Percentiles rank a stretch among this genome's conserved stretches.
These are phyloP conservation scores for Ptilodon capucinus DNA, from an alignment of 2,888 invertebrate species.

Conservation along the genomic window DNA sequence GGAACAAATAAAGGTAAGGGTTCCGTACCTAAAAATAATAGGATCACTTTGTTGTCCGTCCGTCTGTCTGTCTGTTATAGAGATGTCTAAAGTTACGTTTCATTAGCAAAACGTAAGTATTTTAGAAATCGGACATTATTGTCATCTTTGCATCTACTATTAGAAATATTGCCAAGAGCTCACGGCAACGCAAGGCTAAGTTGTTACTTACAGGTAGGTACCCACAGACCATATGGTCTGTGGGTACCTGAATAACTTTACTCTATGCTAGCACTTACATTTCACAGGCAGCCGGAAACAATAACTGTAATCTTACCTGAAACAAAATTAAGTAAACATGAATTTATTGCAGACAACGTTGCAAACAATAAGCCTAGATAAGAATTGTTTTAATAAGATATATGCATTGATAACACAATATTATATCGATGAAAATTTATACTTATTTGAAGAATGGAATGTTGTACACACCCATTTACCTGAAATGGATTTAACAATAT, in stretches of 20 bases:
- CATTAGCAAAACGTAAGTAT: too few relatives aligned
- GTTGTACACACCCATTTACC: neutral
- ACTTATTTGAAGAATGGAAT: neutral
- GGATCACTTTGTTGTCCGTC: too few relatives aligned
- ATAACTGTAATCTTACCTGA: slow-evolving; percentile 40
- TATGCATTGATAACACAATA: neutral
- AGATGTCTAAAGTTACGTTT: too few relatives aligned
- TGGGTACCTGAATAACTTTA: too few relatives aligned
- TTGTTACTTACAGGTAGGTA: too few relatives aligned
- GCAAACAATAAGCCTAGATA: slow-evolving; percentile 1
- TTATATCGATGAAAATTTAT: neutral
- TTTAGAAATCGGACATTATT: too few relatives aligned
- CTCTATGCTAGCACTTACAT: neutral
- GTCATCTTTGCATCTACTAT: neutral
- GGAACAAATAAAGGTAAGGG: too few relatives aligned
- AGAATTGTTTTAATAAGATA: neutral
- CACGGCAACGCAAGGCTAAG: neutral
- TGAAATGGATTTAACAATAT: neutral
- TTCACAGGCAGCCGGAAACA: slow-evolving; percentile 1
- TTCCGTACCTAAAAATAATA: too few relatives aligned
- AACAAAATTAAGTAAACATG: slow-evolving; percentile 35
- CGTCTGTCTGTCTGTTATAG: too few relatives aligned
- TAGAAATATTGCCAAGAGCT: neutral
- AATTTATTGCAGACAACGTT: slow-evolving; percentile 6
- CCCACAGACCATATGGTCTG: too few relatives aligned